Percentiles rank a stretch among this genome's conserved stretches.
phyloP scores from a whole-genome alignment of 2,113 vertebrate species.

The Callionymus lyra region DNA sequence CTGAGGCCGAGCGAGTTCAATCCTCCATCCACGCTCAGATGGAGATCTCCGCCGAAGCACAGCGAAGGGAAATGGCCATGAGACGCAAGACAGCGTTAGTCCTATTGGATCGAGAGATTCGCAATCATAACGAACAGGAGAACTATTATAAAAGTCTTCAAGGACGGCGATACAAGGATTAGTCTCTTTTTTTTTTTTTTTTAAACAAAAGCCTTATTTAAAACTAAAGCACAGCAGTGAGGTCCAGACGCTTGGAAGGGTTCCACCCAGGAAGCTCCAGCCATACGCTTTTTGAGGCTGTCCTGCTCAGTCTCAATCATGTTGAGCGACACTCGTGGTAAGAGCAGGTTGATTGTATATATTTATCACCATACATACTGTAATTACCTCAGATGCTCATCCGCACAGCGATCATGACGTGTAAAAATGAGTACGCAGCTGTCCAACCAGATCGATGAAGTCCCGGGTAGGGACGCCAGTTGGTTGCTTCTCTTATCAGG shows the following conservation, averaged over 20 bases:
- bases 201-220: slow-evolving; percentile 1
- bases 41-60: slow-evolving; percentile 52
- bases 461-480: no score
- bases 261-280: no score
- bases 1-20: slow-evolving; percentile 47
- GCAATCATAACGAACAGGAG: slow-evolving; percentile 66
- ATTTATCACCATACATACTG: no score
- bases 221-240: background rate
- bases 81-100: slow-evolving; percentile 68
- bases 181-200: slow-evolving; percentile 28
- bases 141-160: slow-evolving; percentile 81
- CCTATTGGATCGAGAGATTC: slow-evolving; percentile 50
- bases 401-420: no score
- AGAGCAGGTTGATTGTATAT: no score
- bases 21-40: slow-evolving; percentile 38
- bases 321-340: no score
- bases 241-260: background rate
- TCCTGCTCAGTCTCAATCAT: no score
- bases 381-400: no score
- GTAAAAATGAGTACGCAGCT: no score
- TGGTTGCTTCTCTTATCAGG: background rate
- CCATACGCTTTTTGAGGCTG: no score
- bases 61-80: slow-evolving; percentile 70
- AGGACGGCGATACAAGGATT: slow-evolving; percentile 73
- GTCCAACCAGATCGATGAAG: no score